phyloP scores from a whole-genome alignment of 2,113 vertebrate species.

The Rhombomys opimus region DNA sequence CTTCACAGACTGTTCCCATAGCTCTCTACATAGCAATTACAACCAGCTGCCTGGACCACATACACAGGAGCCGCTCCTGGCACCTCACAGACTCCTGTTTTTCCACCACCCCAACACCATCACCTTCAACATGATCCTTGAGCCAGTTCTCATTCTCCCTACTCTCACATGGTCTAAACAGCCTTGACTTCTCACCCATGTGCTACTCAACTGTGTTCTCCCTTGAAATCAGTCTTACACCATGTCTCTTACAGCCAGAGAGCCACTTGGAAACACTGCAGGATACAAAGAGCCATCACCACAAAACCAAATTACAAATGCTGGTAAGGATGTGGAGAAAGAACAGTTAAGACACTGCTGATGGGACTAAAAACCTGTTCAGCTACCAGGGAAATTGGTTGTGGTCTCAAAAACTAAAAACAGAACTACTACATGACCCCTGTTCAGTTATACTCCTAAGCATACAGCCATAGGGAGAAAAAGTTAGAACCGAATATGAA shows the following conservation, averaged over 20 bases:
- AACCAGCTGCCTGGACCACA: too few relatives aligned
- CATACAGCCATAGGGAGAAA: neutral
- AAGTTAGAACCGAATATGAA: neutral
- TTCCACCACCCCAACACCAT: fast-evolving
- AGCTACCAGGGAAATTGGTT: neutral
- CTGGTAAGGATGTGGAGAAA: neutral
- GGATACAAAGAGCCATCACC: neutral
- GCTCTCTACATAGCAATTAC: neutral
- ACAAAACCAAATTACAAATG: neutral
- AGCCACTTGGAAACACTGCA: neutral
- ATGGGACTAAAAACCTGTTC: neutral
- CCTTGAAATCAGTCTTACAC: neutral
- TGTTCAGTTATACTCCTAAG: neutral
- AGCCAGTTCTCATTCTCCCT: neutral
- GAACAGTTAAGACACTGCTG: neutral
- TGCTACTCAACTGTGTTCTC: neutral
- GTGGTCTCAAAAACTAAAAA: neutral
- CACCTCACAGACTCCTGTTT: neutral
- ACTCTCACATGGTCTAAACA: too few relatives aligned
- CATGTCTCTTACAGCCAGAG: neutral
- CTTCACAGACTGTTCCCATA: too few relatives aligned
- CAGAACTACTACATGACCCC: neutral
- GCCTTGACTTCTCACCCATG: neutral
- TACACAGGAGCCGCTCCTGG: neutral
- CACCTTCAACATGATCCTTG: neutral